A percentile compares a stretch with the other conserved stretches of the same genome.
Evolutionary conservation across 2,113 vertebrate species (phyloP).

Genomic region (Cygnus buccinator): DNA sequence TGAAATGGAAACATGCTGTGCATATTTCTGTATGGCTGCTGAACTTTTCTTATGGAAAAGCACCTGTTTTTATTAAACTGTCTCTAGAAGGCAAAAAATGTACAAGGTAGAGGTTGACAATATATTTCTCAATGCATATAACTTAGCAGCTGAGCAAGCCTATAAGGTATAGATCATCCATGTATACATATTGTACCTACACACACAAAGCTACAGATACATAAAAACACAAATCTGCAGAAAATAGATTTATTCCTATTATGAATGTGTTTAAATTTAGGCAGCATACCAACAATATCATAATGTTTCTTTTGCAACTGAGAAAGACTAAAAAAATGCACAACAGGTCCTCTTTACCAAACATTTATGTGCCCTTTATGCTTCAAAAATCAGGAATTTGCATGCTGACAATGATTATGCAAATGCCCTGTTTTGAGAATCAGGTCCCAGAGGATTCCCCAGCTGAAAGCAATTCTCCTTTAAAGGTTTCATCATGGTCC

Average conservation of each 20-base stretch:
- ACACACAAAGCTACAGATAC: neutral
- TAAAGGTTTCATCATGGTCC: slow-evolving; percentile 44
- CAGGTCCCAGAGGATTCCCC: slow-evolving; percentile 15
- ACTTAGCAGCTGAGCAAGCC: neutral
- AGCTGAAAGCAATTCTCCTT: slow-evolving; percentile 54
- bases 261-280: neutral
- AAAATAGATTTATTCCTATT: neutral
- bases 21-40: slow-evolving; percentile 60
- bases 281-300: neutral
- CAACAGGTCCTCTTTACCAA: neutral
- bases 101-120: slow-evolving; percentile 24
- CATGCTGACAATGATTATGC: slow-evolving; percentile 57
- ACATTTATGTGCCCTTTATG: slow-evolving; percentile 32
- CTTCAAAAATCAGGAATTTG: slow-evolving; percentile 50
- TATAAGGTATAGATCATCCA: neutral
- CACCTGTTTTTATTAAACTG: slow-evolving; percentile 60
- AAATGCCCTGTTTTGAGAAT: slow-evolving; percentile 38
- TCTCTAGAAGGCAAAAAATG: slow-evolving; percentile 49
- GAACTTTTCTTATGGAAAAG: slow-evolving; percentile 62
- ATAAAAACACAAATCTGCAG: neutral
- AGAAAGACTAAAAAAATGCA: neutral
- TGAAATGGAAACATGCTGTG: slow-evolving; percentile 38
- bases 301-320: neutral
- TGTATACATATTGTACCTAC: neutral
- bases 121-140: neutral